These are phyloP conservation scores for Zaprionus inermis DNA, from an alignment of 1,140 invertebrate genomes.

Conservation along the genomic window DNA sequence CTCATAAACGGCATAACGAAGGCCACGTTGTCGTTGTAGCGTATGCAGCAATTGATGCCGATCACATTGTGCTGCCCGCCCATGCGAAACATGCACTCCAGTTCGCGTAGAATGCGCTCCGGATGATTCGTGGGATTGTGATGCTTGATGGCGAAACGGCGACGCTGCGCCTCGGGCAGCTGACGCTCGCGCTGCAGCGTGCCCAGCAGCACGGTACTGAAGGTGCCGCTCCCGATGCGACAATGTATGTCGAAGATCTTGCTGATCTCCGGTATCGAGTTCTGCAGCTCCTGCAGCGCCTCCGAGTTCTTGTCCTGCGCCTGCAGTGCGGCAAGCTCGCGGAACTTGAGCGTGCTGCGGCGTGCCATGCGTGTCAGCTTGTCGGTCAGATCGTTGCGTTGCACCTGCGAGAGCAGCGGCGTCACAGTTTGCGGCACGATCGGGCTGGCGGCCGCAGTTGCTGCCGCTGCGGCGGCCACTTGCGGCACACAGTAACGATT, in stretches of 20 bases:
- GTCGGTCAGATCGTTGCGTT: slow-evolving; percentile 41
- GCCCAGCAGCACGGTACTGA: slow-evolving; percentile 92
- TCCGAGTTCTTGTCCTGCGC: slow-evolving; percentile 72
- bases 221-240: slow-evolving; percentile 93
- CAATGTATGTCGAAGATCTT: slow-evolving; percentile 88
- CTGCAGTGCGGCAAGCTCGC: slow-evolving; percentile 47
- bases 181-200: slow-evolving; percentile 86
- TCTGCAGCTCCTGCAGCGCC: slow-evolving; percentile 85
- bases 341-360: slow-evolving; percentile 45
- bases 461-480: background rate
- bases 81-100: slow-evolving; percentile 91
- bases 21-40: slow-evolving; percentile 91
- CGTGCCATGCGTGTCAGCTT: slow-evolving; percentile 46
- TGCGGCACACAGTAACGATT: slow-evolving; percentile 29
- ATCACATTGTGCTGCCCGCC: slow-evolving; percentile 93
- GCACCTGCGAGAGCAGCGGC: slow-evolving; percentile 31
- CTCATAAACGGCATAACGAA: slow-evolving; percentile 97
- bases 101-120: slow-evolving; percentile 89
- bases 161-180: slow-evolving; percentile 84
- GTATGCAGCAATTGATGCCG: slow-evolving; percentile 91
- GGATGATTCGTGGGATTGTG: slow-evolving; percentile 93
- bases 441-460: background rate
- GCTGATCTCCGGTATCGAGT: slow-evolving; percentile 87
- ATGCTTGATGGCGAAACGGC: slow-evolving; percentile 91
- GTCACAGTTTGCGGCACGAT: background rate